phyloP scores from a whole-genome alignment of 2,888 invertebrate species.

The Caenorhabditis angaria region DNA sequence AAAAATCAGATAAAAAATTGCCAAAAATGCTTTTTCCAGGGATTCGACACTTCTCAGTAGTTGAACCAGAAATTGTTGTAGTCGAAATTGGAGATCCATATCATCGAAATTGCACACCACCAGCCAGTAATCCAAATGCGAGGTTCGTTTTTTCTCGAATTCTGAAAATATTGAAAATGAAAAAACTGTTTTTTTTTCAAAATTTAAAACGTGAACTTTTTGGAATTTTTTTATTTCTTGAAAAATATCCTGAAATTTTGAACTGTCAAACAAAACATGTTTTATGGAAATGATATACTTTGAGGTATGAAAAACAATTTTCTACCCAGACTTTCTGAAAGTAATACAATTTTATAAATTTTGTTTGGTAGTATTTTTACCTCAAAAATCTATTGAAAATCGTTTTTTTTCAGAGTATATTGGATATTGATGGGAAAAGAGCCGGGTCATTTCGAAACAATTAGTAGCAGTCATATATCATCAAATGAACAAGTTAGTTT shows the following conservation, averaged over 20 bases:
- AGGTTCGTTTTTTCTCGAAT: slow-evolving; percentile 24
- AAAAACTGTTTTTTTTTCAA: not conserved
- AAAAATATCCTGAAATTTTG: not conserved
- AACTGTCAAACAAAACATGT: not conserved
- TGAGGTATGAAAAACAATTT: too few relatives aligned
- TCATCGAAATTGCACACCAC: slow-evolving; percentile 67
- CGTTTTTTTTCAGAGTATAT: slow-evolving; percentile 57
- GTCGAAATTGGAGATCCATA: slow-evolving; percentile 71
- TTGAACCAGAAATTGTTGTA: slow-evolving; percentile 59
- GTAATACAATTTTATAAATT: too few relatives aligned
- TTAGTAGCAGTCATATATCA: slow-evolving; percentile 71
- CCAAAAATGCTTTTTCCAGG: slow-evolving; percentile 46
- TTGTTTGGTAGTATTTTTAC: too few relatives aligned
- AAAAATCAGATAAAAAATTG: too few relatives aligned
- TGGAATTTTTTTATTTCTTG: not conserved
- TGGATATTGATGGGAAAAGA: slow-evolving; percentile 71
- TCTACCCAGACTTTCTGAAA: too few relatives aligned
- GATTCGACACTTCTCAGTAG: slow-evolving; percentile 60
- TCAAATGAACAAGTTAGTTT: slow-evolving; percentile 68
- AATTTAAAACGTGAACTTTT: not conserved
- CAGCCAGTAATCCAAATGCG: slow-evolving; percentile 67
- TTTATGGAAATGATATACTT: not conserved
- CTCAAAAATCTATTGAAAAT: not conserved
- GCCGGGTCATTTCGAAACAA: slow-evolving; percentile 64
- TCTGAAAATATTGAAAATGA: not conserved